These are phyloP conservation scores for Crotalus tigris DNA, from an alignment of 2,113 vertebrate species.

Conservation along the genomic window DNA sequence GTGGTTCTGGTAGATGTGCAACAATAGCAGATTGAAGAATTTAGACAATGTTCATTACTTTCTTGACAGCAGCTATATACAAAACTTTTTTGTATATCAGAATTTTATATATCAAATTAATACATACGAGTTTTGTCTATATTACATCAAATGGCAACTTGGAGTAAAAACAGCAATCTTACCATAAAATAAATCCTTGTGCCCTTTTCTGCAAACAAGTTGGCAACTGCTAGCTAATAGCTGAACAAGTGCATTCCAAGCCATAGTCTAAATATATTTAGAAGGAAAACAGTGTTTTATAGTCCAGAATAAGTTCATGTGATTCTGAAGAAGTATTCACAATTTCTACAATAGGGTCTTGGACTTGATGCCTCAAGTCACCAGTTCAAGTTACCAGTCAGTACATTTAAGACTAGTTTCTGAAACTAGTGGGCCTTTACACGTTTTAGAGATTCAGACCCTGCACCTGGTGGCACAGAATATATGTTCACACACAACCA, in stretches of 20 bases:
- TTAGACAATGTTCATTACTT: background rate
- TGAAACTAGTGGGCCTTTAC: background rate
- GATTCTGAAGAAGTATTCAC: background rate
- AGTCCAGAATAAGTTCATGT: background rate
- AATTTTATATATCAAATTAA: background rate
- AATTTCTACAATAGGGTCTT: conserved; percentile 2
- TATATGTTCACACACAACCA: background rate
- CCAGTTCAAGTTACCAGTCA: background rate
- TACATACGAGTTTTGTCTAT: background rate
- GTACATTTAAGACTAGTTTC: background rate
- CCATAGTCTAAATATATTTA: background rate
- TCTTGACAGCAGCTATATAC: background rate
- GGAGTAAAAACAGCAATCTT: background rate
- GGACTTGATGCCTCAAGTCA: too few species aligned
- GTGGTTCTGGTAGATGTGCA: background rate
- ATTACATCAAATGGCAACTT: background rate
- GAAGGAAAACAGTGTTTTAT: background rate
- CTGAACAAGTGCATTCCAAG: background rate
- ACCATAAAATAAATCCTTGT: background rate
- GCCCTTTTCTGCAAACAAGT: background rate
- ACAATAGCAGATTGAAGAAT: background rate
- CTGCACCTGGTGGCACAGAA: background rate
- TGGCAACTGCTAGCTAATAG: background rate
- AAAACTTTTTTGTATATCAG: background rate
- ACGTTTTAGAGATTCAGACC: background rate